A percentile compares a stretch with the other conserved stretches of the same genome.
phyloP scores from a whole-genome alignment of 2,113 vertebrate genomes.

The Sebastes fasciatus region DNA sequence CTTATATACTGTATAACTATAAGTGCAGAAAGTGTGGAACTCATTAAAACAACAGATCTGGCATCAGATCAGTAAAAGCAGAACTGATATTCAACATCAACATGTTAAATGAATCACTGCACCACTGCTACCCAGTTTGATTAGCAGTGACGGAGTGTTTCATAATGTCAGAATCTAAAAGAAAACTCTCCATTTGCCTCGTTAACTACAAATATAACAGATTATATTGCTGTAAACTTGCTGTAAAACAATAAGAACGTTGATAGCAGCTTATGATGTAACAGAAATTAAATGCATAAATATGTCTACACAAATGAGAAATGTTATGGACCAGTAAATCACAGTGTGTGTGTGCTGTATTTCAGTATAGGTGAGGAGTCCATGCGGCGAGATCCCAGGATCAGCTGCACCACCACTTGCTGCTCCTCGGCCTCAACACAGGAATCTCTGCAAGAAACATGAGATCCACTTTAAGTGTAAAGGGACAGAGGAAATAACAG shows the following conservation, averaged over 20 bases:
- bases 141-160: background rate
- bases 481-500: conserved; percentile 4
- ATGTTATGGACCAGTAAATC: background rate
- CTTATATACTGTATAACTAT: background rate
- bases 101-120: background rate
- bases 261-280: background rate
- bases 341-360: background rate
- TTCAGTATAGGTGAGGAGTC: background rate
- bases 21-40: background rate
- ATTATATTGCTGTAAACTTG: background rate
- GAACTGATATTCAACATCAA: background rate
- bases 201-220: background rate
- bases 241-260: background rate
- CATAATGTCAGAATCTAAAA: background rate
- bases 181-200: background rate
- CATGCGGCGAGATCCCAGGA: background rate
- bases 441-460: conserved; percentile 71
- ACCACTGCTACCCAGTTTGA: background rate
- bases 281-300: background rate
- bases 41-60: background rate
- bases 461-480: background rate
- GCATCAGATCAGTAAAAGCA: background rate
- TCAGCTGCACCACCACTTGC: background rate
- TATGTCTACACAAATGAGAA: background rate
- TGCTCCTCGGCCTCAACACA: conserved; percentile 33